Evolutionary conservation across 1,140 invertebrate species (phyloP).

Genomic region (Drosophila nigromelanica): DNA sequence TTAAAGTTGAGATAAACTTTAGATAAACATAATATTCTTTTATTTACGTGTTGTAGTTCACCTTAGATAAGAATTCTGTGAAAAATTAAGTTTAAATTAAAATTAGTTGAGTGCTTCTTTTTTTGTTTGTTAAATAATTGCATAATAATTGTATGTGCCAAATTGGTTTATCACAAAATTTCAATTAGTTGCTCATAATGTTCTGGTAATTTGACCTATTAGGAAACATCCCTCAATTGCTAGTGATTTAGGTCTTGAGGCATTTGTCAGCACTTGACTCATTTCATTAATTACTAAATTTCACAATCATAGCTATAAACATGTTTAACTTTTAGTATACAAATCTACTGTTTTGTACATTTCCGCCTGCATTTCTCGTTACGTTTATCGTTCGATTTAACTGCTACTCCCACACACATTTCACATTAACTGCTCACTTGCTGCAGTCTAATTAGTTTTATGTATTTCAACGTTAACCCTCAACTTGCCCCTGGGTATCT

Average conservation of each 20-base stretch:
- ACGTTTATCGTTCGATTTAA: constrained; percentile 12
- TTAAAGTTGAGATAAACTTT: not conserved
- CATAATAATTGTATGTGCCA: too few species aligned
- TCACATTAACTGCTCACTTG: constrained; percentile 30
- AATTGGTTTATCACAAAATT: constrained; percentile 1
- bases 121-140: too few species aligned
- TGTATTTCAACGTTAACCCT: constrained; percentile 31
- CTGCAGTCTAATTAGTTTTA: constrained; percentile 71
- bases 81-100: too few species aligned
- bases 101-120: too few species aligned
- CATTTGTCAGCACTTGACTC: not conserved
- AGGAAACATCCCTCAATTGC: not conserved
- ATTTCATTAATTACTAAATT: not conserved
- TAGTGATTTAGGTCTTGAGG: not conserved
- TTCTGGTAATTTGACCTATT: not conserved
- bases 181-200: not conserved
- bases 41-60: not conserved
- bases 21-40: not conserved
- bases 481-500: not conserved
- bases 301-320: not conserved
- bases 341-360: not conserved
- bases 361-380: not conserved
- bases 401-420: constrained; percentile 13
- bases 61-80: not conserved
- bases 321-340: not conserved